Base-by-base conservation (phyloP, 2,797 vertebrate species). In the Anomalospiza imberbis region DNA sequence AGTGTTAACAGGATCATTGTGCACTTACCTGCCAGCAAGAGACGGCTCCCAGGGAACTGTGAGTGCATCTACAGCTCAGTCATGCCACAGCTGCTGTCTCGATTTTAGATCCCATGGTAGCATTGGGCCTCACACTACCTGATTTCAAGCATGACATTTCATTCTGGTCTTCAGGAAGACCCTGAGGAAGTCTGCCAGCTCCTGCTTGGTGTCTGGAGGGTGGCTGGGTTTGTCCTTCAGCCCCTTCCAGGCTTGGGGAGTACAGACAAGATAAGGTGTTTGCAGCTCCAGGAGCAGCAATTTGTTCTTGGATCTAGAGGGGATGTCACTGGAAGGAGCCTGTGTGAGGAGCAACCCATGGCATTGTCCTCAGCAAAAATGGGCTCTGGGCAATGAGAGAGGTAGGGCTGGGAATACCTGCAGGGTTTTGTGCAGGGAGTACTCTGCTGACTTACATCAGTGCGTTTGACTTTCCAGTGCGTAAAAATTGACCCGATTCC, bases 381-480 rank as follows among this genome's bases (percentile, higher is more conserved):
- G 32, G 31, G 45, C 40, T 67, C 20, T 29, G 58, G 42, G 42
- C 47, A 45, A 0, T 42, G 57, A 19, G 13, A 1, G 42, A 0
- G 2, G 3, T 3, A 4, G 26, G n/a, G 14, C 28, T 4, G 2
- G 9, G 20, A 38, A 13, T 8, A 3, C 21, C 55, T 78, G 28
- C 24, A 45, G 53, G 53, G 21, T 36, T 67, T 61, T 21, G 55
- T 51, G 55, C 6, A 10, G 47, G 44, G 8, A 24, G 1, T 9
- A 1, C 62, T 85, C 66, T 82, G 42, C 66, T 85, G 34, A 4
- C 38, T 78, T 18, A 16, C 18, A 7, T 15, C 29, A 36, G 26
- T 15, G 53, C 4, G 0, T 63, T 53, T 32, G 47, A 9, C 32
- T 78, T 67, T 16, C 7, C 31, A 73, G 38, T 17, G 75, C 29